phyloP scores from a whole-genome alignment of 2,113 vertebrate genomes.

The Corynorhinus townsendii region DNA sequence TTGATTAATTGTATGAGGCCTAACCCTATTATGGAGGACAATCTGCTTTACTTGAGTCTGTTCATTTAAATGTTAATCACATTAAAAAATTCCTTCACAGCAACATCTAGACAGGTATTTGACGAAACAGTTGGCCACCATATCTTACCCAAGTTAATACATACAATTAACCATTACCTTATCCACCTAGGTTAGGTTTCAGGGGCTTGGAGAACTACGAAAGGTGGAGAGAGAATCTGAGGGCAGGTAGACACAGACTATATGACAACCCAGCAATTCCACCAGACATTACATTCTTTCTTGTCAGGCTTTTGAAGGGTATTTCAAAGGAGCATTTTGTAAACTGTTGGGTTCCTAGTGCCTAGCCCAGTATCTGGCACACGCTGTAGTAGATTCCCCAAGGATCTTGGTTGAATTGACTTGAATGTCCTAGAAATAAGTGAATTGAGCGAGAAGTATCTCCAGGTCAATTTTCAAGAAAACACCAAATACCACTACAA shows the following conservation, averaged over 20 bases:
- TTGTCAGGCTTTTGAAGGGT: not conserved
- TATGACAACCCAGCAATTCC: not conserved
- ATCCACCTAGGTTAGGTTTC: not conserved
- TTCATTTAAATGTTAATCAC: not conserved
- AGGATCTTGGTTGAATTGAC: not conserved
- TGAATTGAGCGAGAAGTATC: not conserved
- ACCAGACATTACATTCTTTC: not conserved
- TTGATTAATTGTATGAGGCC: not conserved
- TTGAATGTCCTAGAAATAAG: not conserved
- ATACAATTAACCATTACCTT: not conserved
- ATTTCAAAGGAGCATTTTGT: not conserved
- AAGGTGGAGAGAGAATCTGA: not conserved
- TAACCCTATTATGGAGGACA: not conserved
- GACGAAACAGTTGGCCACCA: not conserved
- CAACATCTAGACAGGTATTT: not conserved
- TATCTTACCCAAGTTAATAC: not conserved
- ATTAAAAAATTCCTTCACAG: not conserved
- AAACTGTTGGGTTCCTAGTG: not conserved
- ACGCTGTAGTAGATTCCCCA: not conserved
- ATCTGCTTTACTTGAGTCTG: not conserved
- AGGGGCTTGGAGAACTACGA: not conserved
- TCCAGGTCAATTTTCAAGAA: conserved; percentile 43
- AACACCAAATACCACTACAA: not conserved
- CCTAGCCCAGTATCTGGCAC: not conserved
- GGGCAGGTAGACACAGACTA: not conserved